Percentiles rank a stretch among this genome's conserved stretches.
These are phyloP conservation scores for Virgularia gustaviana DNA, from an alignment of 92 coral and sea anemone genomes.

Conservation along the genomic window DNA sequence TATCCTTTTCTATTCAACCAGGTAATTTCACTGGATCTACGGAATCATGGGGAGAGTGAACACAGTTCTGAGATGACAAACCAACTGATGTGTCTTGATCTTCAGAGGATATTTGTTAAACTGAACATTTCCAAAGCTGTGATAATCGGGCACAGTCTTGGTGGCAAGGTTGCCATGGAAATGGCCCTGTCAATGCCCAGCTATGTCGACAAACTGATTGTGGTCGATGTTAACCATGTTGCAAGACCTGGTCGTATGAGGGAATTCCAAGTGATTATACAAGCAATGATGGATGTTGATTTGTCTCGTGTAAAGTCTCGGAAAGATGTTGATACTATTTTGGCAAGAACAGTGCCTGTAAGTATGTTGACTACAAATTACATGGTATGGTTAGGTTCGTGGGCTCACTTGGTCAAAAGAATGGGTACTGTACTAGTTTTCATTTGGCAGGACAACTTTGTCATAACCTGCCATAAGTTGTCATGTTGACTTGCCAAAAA, in stretches of 20 bases:
- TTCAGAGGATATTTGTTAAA: constrained; percentile 59
- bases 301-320: constrained; percentile 55
- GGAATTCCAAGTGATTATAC: constrained; percentile 67
- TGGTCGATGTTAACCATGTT: constrained; percentile 72
- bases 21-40: constrained; percentile 80
- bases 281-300: constrained; percentile 69
- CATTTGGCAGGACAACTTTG: too few species aligned
- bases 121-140: constrained; percentile 63
- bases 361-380: constrained; percentile 13
- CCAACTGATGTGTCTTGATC: constrained; percentile 66
- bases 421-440: too few species aligned
- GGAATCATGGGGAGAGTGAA: constrained; percentile 92
- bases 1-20: constrained; percentile 21
- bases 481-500: too few species aligned
- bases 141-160: constrained; percentile 94
- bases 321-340: constrained; percentile 73
- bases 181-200: constrained; percentile 75
- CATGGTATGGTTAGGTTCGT: too few species aligned
- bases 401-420: too few species aligned
- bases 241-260: constrained; percentile 42
- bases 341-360: constrained; percentile 66
- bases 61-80: constrained; percentile 73
- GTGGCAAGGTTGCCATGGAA: constrained; percentile 92
- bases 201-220: constrained; percentile 63
- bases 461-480: too few species aligned